Percentiles rank a stretch among this genome's conserved stretches.
phyloP scores from a whole-genome alignment of 37 sponge, comb jelly and placozoan genomes.

The Chondrilla cf. caribensis region DNA sequence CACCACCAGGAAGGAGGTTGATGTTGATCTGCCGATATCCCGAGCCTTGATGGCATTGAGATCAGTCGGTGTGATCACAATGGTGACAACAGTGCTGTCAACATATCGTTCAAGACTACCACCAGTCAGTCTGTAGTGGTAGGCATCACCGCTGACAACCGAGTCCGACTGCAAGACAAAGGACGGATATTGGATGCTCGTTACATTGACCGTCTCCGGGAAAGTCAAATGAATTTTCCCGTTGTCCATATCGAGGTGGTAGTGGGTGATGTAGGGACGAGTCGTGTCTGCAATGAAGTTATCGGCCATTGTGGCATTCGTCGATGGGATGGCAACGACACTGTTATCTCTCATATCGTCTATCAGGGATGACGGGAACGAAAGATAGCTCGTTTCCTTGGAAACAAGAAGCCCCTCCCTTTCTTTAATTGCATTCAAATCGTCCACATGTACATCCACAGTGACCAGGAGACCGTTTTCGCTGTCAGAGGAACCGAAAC shows the following conservation, averaged over 20 bases:
- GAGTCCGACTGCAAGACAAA: slow-evolving; percentile 78
- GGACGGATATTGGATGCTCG: slow-evolving; percentile 77
- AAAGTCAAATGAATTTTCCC: slow-evolving; percentile 70
- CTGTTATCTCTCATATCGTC: slow-evolving; percentile 68
- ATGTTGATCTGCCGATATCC: slow-evolving; percentile 62
- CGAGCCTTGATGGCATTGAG: slow-evolving; percentile 75
- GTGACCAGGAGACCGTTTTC: slow-evolving; percentile 55
- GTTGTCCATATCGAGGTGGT: slow-evolving; percentile 83
- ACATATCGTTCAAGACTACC: slow-evolving; percentile 52
- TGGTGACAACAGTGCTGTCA: slow-evolving; percentile 61
- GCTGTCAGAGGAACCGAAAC: slow-evolving; percentile 33
- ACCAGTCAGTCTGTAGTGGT: slow-evolving; percentile 71
- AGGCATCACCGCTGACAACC: slow-evolving; percentile 8
- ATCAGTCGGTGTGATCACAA: slow-evolving; percentile 63
- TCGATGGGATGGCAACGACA: slow-evolving; percentile 37
- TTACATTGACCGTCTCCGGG: slow-evolving; percentile 78
- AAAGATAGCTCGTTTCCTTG: slow-evolving; percentile 53
- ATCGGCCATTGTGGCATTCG: slow-evolving; percentile 37
- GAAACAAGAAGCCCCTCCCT: slow-evolving; percentile 53
- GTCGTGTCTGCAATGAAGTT: slow-evolving; percentile 43
- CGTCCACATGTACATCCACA: slow-evolving; percentile 57
- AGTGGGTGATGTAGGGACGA: slow-evolving; percentile 58
- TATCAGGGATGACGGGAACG: slow-evolving; percentile 55
- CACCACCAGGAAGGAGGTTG: slow-evolving; percentile 72
- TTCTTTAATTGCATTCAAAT: slow-evolving; percentile 78